These are phyloP conservation scores for Diuraphis noxia DNA, from an alignment of 1,140 invertebrate species.

Conservation along the genomic window DNA sequence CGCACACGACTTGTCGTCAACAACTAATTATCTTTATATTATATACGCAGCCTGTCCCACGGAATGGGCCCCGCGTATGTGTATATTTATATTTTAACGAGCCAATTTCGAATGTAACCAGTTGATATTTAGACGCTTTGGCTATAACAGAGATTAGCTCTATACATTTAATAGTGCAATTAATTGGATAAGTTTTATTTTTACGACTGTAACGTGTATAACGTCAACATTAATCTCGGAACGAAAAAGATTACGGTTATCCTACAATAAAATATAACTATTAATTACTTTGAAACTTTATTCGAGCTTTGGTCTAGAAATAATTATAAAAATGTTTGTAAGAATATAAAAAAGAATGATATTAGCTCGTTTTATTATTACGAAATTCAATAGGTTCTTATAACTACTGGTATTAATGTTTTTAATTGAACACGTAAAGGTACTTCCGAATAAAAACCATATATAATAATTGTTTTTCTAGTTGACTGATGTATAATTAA, in stretches of 20 bases:
- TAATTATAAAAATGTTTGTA: not conserved
- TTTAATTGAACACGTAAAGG: not conserved
- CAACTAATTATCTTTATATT: constrained; percentile 26
- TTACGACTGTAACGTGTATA: not conserved
- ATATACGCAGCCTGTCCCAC: not conserved
- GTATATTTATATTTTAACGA: constrained; percentile 18
- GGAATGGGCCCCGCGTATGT: not conserved
- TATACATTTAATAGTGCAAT: not conserved
- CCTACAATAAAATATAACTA: not conserved
- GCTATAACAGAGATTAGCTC: not conserved
- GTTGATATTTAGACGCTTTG: not conserved
- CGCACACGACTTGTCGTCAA: constrained; percentile 26
- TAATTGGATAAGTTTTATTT: constrained; percentile 4
- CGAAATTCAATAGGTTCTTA: not conserved
- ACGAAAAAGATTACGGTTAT: not conserved
- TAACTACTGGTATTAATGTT: not conserved
- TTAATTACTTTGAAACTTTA: not conserved
- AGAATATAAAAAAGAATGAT: not conserved
- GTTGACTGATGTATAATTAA: not conserved
- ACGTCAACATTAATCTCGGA: not conserved
- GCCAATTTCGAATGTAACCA: not conserved
- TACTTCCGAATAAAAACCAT: not conserved
- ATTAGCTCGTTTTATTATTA: not conserved
- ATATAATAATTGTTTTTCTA: not conserved
- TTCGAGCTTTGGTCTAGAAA: not conserved